Evolutionary conservation across 1,140 invertebrate genomes (phyloP).

Genomic region (Drosophila ambigua): DNA sequence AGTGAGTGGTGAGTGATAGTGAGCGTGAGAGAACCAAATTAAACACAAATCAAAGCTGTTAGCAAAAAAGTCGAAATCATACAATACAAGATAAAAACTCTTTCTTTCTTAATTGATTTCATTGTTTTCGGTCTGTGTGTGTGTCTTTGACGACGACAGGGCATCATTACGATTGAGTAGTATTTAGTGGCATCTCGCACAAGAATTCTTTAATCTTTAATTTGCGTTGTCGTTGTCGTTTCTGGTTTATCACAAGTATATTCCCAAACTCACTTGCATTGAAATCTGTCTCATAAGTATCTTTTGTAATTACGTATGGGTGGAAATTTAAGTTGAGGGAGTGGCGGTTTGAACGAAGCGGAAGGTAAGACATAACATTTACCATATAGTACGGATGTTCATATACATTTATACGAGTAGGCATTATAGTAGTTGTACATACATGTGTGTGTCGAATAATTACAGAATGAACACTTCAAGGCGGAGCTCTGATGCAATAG

Average conservation of each 20-base stretch:
- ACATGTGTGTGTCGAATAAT: slow-evolving; percentile 40
- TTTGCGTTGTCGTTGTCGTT: slow-evolving; percentile 45
- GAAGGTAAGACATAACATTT: slow-evolving; percentile 55
- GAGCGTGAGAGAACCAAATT: slow-evolving; percentile 62
- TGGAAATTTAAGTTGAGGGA: slow-evolving; percentile 40
- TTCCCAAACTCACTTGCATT: slow-evolving; percentile 83
- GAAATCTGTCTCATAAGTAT: slow-evolving; percentile 84
- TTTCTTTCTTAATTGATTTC: slow-evolving; percentile 57
- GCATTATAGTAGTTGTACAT: slow-evolving; percentile 4
- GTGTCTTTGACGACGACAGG: slow-evolving; percentile 39
- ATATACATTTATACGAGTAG: slow-evolving; percentile 33
- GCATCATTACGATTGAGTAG: slow-evolving; percentile 27
- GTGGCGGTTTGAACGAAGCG: slow-evolving; percentile 54
- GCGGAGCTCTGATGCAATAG: slow-evolving; percentile 19
- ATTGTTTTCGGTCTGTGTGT: slow-evolving; percentile 43
- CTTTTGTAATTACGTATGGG: slow-evolving; percentile 80
- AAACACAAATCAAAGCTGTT: slow-evolving; percentile 75
- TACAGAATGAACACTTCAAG: slow-evolving; percentile 41
- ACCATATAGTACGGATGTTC: slow-evolving; percentile 50
- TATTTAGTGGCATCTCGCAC: slow-evolving; percentile 31
- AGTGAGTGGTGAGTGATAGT: slow-evolving; percentile 24
- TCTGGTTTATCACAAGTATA: slow-evolving; percentile 72
- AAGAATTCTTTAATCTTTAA: slow-evolving; percentile 29
- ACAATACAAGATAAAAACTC: slow-evolving; percentile 67
- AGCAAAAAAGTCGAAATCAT: slow-evolving; percentile 70